Conservation (phyloP, 2,888 invertebrate species). For the Melieria picta region DNA sequence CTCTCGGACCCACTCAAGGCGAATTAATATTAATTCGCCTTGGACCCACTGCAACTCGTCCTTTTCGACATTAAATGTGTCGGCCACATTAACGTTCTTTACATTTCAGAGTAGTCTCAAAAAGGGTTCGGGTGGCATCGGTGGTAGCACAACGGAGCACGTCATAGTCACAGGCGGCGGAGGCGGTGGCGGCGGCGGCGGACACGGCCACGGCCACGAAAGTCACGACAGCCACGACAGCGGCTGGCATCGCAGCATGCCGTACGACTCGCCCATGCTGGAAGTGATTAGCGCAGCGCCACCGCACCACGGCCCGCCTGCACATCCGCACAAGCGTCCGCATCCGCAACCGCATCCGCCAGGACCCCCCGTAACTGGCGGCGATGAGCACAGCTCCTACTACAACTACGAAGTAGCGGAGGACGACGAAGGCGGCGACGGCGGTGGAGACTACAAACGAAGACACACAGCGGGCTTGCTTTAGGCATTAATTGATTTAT, state of each 20-base stretch:
- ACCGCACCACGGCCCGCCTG: neutral
- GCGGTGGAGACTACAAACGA: constrained; percentile 30
- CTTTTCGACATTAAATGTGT: neutral
- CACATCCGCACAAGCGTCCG: neutral
- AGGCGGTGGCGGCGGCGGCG: constrained; percentile 48
- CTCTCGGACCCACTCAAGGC: too few relatives aligned
- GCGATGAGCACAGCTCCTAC: constrained; percentile 20
- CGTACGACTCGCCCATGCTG: constrained; percentile 38
- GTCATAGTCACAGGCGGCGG: constrained; percentile 67
- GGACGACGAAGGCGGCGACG: neutral
- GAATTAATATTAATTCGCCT: too few relatives aligned
- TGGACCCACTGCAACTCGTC: too few relatives aligned
- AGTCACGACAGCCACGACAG: constrained; percentile 51
- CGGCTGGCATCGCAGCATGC: constrained; percentile 66
- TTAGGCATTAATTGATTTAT: constrained; percentile 36
- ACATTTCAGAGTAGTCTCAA: constrained; percentile 71
- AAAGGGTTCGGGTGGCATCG: constrained; percentile 68
- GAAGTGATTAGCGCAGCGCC: constrained; percentile 10
- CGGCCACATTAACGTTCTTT: neutral
- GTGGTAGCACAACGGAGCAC: constrained; percentile 64
- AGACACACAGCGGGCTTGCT: constrained; percentile 45
- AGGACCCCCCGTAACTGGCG: constrained; percentile 1
- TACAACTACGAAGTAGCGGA: constrained; percentile 27
- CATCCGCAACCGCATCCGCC: neutral
- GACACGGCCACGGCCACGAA: constrained; percentile 51